Evolutionary conservation across 2,888 invertebrate genomes (phyloP).

Genomic region (Rhingia rostrata): DNA sequence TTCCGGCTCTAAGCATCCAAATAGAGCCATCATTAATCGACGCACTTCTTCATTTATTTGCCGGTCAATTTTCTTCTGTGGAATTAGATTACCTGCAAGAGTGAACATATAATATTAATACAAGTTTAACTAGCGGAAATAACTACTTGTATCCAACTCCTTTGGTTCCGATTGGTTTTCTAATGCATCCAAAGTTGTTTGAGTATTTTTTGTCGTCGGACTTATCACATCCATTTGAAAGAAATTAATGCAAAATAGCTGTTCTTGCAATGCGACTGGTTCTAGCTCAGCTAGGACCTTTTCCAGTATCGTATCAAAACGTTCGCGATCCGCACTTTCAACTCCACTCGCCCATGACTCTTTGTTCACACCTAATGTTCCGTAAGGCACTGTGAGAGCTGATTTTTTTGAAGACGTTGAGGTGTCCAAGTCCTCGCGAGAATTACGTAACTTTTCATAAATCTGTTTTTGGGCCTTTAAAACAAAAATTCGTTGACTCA

Average conservation of each 20-base stretch:
- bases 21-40: slow-evolving; percentile 94
- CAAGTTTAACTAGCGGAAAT: not conserved
- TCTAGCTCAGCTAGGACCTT: slow-evolving; percentile 94
- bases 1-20: slow-evolving; percentile 93
- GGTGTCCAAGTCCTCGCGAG: slow-evolving; percentile 82
- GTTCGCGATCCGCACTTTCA: slow-evolving; percentile 85
- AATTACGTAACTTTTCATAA: slow-evolving; percentile 81
- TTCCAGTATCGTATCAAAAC: slow-evolving; percentile 89
- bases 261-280: slow-evolving; percentile 95
- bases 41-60: slow-evolving; percentile 91
- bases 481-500: not conserved
- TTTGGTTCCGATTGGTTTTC: slow-evolving; percentile 80
- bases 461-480: slow-evolving; percentile 81
- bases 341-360: slow-evolving; percentile 87
- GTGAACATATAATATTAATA: too few species aligned
- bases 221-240: slow-evolving; percentile 90
- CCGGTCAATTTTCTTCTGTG: slow-evolving; percentile 86
- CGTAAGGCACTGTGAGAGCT: slow-evolving; percentile 81
- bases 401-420: slow-evolving; percentile 82
- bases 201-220: slow-evolving; percentile 85
- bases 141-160: slow-evolving; percentile 74
- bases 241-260: slow-evolving; percentile 96
- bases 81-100: slow-evolving; percentile 76
- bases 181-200: slow-evolving; percentile 84
- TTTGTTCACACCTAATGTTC: slow-evolving; percentile 85